These are phyloP conservation scores for Bubo bubo DNA, from an alignment of 2,113 vertebrate species.

Conservation along the genomic window DNA sequence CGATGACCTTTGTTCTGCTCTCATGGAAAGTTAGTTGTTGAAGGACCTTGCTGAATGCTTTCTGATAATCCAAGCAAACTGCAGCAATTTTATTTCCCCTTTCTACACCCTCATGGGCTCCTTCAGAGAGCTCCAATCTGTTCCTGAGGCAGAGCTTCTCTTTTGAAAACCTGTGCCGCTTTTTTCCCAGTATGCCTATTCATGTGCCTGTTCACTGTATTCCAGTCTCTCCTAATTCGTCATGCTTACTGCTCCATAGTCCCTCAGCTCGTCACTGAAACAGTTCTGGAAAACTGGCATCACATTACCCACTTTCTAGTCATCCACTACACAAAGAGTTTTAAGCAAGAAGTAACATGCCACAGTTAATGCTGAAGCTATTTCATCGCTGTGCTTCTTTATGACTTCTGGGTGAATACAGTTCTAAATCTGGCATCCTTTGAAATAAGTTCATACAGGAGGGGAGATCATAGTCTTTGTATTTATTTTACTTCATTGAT, in stretches of 20 bases:
- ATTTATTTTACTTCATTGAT: neutral
- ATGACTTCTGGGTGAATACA: neutral
- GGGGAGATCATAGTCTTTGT: neutral
- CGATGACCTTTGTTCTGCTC: neutral
- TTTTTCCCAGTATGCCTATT: neutral
- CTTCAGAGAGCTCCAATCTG: neutral
- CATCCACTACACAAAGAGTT: neutral
- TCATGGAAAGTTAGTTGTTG: neutral
- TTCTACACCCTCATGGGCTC: neutral
- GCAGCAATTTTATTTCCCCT: neutral
- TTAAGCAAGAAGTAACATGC: neutral
- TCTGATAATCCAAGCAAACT: neutral
- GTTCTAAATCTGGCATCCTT: neutral
- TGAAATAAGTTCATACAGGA: neutral
- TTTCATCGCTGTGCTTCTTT: neutral
- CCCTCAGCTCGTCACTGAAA: neutral
- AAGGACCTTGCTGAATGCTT: neutral
- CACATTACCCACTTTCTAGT: neutral
- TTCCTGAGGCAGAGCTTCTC: neutral
- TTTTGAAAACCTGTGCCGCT: neutral
- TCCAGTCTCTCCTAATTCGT: neutral
- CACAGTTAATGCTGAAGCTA: neutral
- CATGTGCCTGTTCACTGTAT: neutral
- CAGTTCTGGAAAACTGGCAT: neutral
- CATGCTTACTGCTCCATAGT: fast-evolving